Percentiles rank a stretch among this genome's conserved stretches.
Evolutionary conservation across 2,797 vertebrate species (phyloP).

Genomic region (Oryzias sinensis): DNA sequence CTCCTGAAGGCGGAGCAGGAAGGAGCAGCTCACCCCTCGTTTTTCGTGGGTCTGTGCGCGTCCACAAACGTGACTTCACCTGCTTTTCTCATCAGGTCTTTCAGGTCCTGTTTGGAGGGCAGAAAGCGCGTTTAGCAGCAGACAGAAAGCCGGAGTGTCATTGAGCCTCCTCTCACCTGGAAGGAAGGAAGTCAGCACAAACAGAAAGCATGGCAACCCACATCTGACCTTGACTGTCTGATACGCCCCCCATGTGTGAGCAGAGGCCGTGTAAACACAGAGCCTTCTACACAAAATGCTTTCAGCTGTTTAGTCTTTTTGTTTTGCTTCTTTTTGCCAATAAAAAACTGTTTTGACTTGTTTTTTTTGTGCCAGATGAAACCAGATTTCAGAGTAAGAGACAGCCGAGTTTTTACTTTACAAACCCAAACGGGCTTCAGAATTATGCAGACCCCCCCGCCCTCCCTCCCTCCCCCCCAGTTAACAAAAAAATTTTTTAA

Average conservation of each 20-base stretch:
- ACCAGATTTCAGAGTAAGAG: too few species aligned
- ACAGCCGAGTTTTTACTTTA: too few species aligned
- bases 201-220: constrained; percentile 51
- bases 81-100: constrained; percentile 95
- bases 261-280: constrained; percentile 48
- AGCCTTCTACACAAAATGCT: constrained; percentile 40
- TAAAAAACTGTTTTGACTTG: too few species aligned
- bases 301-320: background rate
- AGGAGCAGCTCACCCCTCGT: constrained; percentile 82
- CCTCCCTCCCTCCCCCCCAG: background rate
- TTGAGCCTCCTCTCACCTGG: constrained; percentile 64
- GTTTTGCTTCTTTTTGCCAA: background rate
- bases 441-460: background rate
- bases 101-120: constrained; percentile 87
- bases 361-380: too few species aligned
- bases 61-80: constrained; percentile 95
- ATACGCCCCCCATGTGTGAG: constrained; percentile 45
- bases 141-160: constrained; percentile 5
- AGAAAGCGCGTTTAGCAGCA: constrained; percentile 54
- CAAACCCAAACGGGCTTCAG: too few species aligned
- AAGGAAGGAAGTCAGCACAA: constrained; percentile 55
- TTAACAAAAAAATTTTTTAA: constrained; percentile 4
- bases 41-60: constrained; percentile 91
- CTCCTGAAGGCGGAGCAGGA: rapidly evolving
- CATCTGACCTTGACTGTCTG: constrained; percentile 37